These are phyloP conservation scores for Mamestra configurata DNA, from an alignment of 1,140 invertebrate genomes.

Conservation along the genomic window DNA sequence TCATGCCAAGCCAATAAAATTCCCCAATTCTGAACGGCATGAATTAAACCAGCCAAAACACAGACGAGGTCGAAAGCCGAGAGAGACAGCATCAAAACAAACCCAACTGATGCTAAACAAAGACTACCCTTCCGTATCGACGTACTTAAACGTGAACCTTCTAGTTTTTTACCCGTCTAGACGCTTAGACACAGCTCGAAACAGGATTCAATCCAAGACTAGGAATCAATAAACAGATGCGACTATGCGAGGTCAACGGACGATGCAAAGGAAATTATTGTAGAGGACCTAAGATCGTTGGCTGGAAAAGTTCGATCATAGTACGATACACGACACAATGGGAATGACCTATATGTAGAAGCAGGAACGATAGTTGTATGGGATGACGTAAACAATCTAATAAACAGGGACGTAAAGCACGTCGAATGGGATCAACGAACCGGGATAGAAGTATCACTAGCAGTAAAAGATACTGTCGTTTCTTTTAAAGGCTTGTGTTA, in stretches of 20 bases:
- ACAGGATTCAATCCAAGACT: conserved; percentile 74
- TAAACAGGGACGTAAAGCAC: conserved; percentile 6
- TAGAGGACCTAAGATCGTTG: not conserved
- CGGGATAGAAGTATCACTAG: conserved; percentile 20
- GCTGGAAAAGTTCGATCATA: conserved; percentile 6
- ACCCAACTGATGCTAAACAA: not conserved
- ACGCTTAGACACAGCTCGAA: conserved; percentile 73
- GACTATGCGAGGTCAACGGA: conserved; percentile 74
- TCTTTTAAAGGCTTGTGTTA: conserved; percentile 9
- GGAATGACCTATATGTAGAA: conserved; percentile 38
- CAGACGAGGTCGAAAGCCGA: not conserved
- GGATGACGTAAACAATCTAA: conserved; percentile 46
- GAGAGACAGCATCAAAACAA: conserved; percentile 36
- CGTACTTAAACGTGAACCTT: conserved; percentile 27
- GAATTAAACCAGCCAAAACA: conserved; percentile 1
- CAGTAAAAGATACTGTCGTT: conserved; percentile 11
- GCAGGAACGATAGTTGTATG: conserved; percentile 26
- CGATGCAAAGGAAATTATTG: conserved; percentile 43
- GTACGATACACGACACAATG: not conserved
- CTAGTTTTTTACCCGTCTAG: conserved; percentile 71
- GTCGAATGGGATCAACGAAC: conserved; percentile 39
- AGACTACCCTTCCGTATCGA: conserved; percentile 1
- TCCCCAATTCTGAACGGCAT: not conserved
- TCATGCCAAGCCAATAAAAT: not conserved
- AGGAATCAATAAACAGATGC: conserved; percentile 78